Percentiles rank a stretch among this genome's conserved stretches.
Conservation (phyloP, 2,113 vertebrate genomes). For the Chamaetylas fuelleborni region DNA sequence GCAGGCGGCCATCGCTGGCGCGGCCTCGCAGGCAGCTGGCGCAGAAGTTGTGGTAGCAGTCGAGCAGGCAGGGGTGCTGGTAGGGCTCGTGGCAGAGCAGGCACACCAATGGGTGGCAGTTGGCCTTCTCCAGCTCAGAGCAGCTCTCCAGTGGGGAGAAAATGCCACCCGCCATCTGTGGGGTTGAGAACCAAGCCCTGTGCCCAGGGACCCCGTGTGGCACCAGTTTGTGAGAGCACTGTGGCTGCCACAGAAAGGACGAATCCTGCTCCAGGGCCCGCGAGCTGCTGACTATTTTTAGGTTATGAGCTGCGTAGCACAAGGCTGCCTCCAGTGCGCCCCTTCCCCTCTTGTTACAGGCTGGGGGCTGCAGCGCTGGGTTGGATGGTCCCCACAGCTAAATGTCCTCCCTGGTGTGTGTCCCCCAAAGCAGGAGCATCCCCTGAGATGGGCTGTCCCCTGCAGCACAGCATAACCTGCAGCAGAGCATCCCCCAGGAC, state of each 20-base stretch:
- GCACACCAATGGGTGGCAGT: conserved; percentile 86
- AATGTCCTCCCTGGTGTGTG: not conserved
- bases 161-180: conserved; percentile 84
- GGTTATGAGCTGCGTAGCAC: not conserved
- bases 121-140: conserved; percentile 76
- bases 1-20: conserved; percentile 76
- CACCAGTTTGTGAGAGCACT: fast-evolving
- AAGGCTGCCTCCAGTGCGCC: fast-evolving
- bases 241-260: not conserved
- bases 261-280: not conserved
- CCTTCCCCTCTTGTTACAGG: not conserved
- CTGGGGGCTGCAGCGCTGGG: not conserved
- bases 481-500: not conserved
- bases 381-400: fast-evolving
- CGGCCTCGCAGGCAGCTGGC: conserved; percentile 85
- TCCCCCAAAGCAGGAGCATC: not conserved
- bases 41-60: conserved; percentile 92
- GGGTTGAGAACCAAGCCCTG: not conserved
- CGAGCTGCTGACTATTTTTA: conserved; percentile 14
- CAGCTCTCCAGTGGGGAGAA: conserved; percentile 77
- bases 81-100: conserved; percentile 88
- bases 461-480: not conserved
- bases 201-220: fast-evolving
- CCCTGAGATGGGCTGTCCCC: not conserved
- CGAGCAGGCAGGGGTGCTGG: conserved; percentile 86